Evolutionary conservation across 2,888 invertebrate species (phyloP), one percentile per base, ranked within the genome.

Genomic region (Temnothorax ravouxi): DNA sequence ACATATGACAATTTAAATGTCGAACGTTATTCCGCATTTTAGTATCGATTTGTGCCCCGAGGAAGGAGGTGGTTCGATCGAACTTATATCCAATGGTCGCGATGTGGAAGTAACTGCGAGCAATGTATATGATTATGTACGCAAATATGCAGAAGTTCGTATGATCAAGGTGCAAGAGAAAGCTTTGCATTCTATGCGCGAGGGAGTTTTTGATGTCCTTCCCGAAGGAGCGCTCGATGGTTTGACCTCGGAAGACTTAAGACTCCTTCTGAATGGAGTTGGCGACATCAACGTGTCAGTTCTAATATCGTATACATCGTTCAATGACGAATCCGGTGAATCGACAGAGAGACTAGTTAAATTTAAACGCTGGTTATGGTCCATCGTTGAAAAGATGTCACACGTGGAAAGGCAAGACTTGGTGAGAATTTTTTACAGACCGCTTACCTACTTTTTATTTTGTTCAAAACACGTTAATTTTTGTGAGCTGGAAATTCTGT

Each of bases 301-400:
- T 86, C 96, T 99, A 59, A 99, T 99, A 92, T 98, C 98, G 0
- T 99, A 99, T 95, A 99, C 99, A 38, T 98, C 98, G 89, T 99
- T 99, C 95, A 99, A 99, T 95, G 99, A 99, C 95, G 99, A 99
- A 95, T 99, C 99, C 86, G 99, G 98, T 91, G 98, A 98, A 95
- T 97, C 97, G 50, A 97, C 97, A 66, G 98, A 98, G 92, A 96
- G 98, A 91, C 96, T 98, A 84, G 96, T 98, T 34, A 97, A 98
- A 94, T 99, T 99, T 95, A 99, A 99, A 95, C 96, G 99, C 88
- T 99, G 99, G 99, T 97, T 99, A 88, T 99, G 99, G 99, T 98
- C 98, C 56, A 99, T 99, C 91, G 98, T 99, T 29, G 99, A 99
- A 95, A 99, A 99, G 95, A 99, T 99, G 99, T 98, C 97, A 80